Conservation (phyloP, 1,140 invertebrate genomes). For the Bombyx mori region DNA sequence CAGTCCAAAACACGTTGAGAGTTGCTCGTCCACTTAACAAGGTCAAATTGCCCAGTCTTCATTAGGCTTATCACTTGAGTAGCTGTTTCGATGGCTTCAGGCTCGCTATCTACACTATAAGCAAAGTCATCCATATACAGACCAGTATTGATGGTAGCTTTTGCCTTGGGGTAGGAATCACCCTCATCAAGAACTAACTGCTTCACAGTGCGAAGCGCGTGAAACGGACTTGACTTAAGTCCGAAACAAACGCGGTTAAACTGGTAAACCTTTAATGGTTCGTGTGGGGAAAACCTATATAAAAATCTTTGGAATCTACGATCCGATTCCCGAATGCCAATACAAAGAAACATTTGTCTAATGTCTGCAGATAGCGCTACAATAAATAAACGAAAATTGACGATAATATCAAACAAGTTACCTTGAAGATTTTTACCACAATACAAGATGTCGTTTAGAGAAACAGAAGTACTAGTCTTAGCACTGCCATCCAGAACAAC, state of each 20-base stretch:
- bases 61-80: conserved; percentile 12
- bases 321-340: conserved; percentile 12
- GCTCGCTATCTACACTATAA: background rate
- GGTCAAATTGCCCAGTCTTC: conserved; percentile 17
- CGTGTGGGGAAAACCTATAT: conserved; percentile 23
- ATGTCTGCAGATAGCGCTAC: conserved; percentile 9
- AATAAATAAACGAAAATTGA: conserved; percentile 21
- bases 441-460: conserved; percentile 18
- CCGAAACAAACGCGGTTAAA: conserved; percentile 47
- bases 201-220: conserved; percentile 28
- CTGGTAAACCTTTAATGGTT: conserved; percentile 20
- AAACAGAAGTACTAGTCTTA: conserved; percentile 7
- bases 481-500: conserved; percentile 21
- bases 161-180: conserved; percentile 2
- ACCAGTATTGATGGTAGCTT: background rate
- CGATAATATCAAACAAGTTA: conserved; percentile 12
- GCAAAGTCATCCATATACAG: conserved; percentile 16
- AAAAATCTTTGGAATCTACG: conserved; percentile 5
- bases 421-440: conserved; percentile 15
- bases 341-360: conserved; percentile 17
- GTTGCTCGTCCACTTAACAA: conserved; percentile 21
- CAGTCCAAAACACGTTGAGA: conserved; percentile 11
- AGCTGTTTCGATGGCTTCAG: background rate
- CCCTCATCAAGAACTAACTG: conserved; percentile 20
- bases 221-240: conserved; percentile 30